These are phyloP conservation scores for Callorhinus ursinus DNA, from an alignment of 2,113 vertebrate genomes.

Conservation along the genomic window DNA sequence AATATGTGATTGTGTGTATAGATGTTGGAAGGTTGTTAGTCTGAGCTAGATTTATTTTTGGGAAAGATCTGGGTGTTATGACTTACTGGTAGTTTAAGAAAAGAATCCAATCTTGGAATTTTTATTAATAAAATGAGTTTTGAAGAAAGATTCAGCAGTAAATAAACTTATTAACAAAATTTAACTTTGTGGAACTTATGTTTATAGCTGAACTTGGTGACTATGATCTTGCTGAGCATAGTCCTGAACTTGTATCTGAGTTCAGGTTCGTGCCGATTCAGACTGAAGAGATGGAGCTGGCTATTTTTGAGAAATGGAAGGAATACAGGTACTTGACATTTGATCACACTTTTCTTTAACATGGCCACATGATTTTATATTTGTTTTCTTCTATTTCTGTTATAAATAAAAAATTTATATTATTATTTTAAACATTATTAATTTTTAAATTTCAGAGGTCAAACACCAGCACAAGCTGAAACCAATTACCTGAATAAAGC, in stretches of 20 bases:
- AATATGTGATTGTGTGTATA: not conserved
- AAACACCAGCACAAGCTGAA: slow-evolving; percentile 97
- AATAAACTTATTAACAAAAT: slow-evolving; percentile 43
- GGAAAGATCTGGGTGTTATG: not conserved
- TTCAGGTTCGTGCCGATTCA: slow-evolving; percentile 96
- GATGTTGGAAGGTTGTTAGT: not conserved
- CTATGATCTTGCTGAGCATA: slow-evolving; percentile 94
- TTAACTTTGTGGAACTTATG: slow-evolving; percentile 62
- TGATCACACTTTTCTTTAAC: not conserved
- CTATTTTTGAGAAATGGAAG: slow-evolving; percentile 95
- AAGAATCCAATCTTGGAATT: not conserved
- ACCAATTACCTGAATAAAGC: slow-evolving; percentile 99
- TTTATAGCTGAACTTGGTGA: slow-evolving; percentile 96
- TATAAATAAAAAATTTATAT: slow-evolving; percentile 8
- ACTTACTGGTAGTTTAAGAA: slow-evolving; percentile 26
- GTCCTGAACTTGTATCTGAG: slow-evolving; percentile 95
- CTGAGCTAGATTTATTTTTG: not conserved
- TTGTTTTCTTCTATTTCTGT: slow-evolving; percentile 30
- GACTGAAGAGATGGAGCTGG: slow-evolving; percentile 95
- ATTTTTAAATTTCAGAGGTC: slow-evolving; percentile 89
- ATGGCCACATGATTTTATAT: not conserved
- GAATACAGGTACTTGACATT: slow-evolving; percentile 92
- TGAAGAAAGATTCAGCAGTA: slow-evolving; percentile 11
- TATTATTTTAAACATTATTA: slow-evolving; percentile 46
- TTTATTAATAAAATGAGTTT: slow-evolving; percentile 1